Conservation (phyloP, 2,797 vertebrate species). For the Pseudocheirus occidentalis region DNA sequence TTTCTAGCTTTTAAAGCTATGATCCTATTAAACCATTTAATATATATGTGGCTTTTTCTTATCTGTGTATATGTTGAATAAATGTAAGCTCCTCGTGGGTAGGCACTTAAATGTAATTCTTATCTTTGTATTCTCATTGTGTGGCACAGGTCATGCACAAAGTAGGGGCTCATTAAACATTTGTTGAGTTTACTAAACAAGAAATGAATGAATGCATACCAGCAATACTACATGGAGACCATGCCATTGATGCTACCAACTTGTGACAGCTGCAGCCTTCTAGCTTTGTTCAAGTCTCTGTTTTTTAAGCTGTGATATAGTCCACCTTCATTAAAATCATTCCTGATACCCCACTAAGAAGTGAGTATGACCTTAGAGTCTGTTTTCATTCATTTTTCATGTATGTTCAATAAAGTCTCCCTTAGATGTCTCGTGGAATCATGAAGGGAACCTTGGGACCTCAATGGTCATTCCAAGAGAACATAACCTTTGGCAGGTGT, state of each 20-base stretch:
- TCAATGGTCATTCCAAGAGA: too few species aligned
- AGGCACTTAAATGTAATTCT: neutral
- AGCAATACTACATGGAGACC: neutral
- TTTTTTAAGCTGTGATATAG: neutral
- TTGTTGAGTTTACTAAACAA: neutral
- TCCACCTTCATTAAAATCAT: neutral
- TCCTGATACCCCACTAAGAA: neutral
- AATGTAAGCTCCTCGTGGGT: neutral
- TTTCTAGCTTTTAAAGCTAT: neutral
- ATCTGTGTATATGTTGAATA: neutral
- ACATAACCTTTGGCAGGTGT: neutral
- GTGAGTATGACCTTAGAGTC: neutral
- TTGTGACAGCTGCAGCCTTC: neutral
- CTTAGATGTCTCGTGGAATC: neutral
- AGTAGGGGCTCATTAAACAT: neutral
- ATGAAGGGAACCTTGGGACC: neutral
- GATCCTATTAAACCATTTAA: neutral
- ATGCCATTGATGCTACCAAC: neutral
- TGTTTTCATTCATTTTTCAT: neutral
- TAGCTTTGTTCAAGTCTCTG: neutral
- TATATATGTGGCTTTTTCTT: neutral
- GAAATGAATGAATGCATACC: neutral
- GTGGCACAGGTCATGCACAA: neutral
- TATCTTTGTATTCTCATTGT: neutral
- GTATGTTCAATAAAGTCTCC: neutral